Conservation (phyloP, 2,113 vertebrate species). For the Anoura caudifer region DNA sequence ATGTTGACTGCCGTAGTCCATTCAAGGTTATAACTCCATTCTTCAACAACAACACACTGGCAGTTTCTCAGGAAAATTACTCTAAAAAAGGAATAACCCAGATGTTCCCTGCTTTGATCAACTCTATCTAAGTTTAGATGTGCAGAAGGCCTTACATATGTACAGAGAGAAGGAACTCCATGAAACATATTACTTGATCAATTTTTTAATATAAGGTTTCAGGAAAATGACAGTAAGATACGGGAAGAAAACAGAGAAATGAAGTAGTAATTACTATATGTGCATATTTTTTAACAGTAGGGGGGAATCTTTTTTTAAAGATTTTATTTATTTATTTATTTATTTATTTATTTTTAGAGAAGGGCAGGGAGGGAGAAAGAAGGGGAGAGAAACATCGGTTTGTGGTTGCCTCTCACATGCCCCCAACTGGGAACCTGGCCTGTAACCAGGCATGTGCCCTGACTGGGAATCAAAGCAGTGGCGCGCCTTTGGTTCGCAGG, state of each 20-base stretch:
- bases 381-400: too few relatives aligned
- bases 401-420: too few relatives aligned
- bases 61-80: constrained; percentile 89
- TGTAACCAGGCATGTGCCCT: too few relatives aligned
- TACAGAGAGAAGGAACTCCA: constrained; percentile 91
- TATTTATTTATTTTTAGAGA: too few relatives aligned
- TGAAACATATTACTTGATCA: constrained; percentile 92
- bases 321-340: too few relatives aligned
- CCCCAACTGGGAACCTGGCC: too few relatives aligned
- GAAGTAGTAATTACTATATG: constrained; percentile 98
- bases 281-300: constrained; percentile 97
- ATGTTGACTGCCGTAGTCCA: constrained; percentile 91
- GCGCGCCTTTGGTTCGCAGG: too few relatives aligned
- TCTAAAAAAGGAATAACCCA: constrained; percentile 85
- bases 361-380: too few relatives aligned
- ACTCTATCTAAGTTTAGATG: constrained; percentile 87
- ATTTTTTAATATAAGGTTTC: constrained; percentile 85
- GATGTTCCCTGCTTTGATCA: constrained; percentile 88
- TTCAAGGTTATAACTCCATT: constrained; percentile 93
- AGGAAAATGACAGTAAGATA: constrained; percentile 93
- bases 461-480: too few relatives aligned
- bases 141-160: constrained; percentile 88
- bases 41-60: constrained; percentile 89
- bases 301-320: not conserved
- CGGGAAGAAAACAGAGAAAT: constrained; percentile 91